Base-by-base conservation (phyloP, 2,888 invertebrate genomes). In the Rotaria sp. region DNA sequence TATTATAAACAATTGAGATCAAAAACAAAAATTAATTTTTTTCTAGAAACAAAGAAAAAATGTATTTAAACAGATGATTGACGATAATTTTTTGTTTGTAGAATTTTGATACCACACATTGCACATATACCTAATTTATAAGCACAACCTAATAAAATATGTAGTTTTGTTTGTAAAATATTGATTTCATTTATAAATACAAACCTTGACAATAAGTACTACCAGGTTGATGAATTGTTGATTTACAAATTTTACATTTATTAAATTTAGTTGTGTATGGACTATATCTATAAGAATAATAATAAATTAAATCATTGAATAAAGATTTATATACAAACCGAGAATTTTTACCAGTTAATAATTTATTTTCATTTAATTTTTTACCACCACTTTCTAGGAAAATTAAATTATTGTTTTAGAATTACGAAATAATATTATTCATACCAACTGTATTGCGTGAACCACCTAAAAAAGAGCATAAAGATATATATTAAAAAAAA, bases 121-220 rank as follows among this genome's bases (percentile, higher is more conserved):
- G 97, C 96, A 92, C 99, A 99, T 87, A 99, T 99, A 2, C 91
- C 97, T 91, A 97, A 98, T 91, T 97, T 97, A 91, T 97, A 98
- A 0, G 97, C 96, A 92, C 98, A 98, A 0, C 35, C 67, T 95
- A 94, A 91, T 88, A 0, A 84, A 87, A 35, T 87, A 84, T 87
- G 88, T 89, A 88, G 85, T 87, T 85, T 87, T 85, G 87, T 86
- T 86, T 21, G 52, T 86, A 48, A 52, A 15, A 74, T n/a, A 48
- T n/a, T 52, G n/a, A 24, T 52, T 52, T 52, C 10, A 26, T 7
- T 67, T 35, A n/a, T 18, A 15, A 67, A 35, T 24, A 26, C 67
- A 35, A 30, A 80, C 90, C 91, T 91, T 98, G 98, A 88, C 98
- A 99, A 91, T 98, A 99, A 92, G 98, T 96, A 0, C 97, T 96